These are phyloP conservation scores for Quadroppia sp. DNA, from an alignment of 2,888 invertebrate species.

Conservation along the genomic window DNA sequence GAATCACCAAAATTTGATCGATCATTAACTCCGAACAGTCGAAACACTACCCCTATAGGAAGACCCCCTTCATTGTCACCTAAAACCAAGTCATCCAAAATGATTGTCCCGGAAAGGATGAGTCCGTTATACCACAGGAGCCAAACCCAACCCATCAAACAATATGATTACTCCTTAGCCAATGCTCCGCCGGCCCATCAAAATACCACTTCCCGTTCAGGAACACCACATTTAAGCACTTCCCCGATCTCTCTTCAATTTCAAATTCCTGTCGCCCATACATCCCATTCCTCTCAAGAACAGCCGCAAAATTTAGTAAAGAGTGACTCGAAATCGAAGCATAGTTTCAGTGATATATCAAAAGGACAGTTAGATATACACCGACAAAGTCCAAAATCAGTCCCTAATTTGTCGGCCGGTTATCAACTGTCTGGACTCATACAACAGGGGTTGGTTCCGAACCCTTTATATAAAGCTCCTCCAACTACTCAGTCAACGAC, in stretches of 20 bases:
- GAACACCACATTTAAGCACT: constrained; percentile 41
- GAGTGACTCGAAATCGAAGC: constrained; percentile 42
- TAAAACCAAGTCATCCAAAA: constrained; percentile 45
- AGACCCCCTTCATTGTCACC: constrained; percentile 42
- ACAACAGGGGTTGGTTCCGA: constrained; percentile 54
- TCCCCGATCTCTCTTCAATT: constrained; percentile 43
- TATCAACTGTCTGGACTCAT: constrained; percentile 51
- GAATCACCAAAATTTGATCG: constrained; percentile 45
- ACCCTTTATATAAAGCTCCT: constrained; percentile 52
- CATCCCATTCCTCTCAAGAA: constrained; percentile 42
- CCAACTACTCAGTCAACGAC: constrained; percentile 44
- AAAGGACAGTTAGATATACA: background rate
- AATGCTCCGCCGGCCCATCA: constrained; percentile 47
- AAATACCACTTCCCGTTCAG: constrained; percentile 42
- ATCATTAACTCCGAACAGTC: constrained; percentile 45
- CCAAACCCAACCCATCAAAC: background rate
- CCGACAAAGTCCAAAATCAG: constrained; percentile 47
- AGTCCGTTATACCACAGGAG: constrained; percentile 44
- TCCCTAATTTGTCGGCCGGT: constrained; percentile 46
- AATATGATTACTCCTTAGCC: constrained; percentile 37
- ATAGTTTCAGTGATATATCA: constrained; percentile 33
- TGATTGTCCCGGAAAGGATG: constrained; percentile 43
- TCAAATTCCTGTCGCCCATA: constrained; percentile 12
- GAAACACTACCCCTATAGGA: constrained; percentile 40
- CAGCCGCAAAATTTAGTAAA: constrained; percentile 48